A percentile compares a stretch with the other conserved stretches of the same genome.
phyloP scores from a whole-genome alignment of 1,140 invertebrate species.

The Diplogasteroides magnus region DNA sequence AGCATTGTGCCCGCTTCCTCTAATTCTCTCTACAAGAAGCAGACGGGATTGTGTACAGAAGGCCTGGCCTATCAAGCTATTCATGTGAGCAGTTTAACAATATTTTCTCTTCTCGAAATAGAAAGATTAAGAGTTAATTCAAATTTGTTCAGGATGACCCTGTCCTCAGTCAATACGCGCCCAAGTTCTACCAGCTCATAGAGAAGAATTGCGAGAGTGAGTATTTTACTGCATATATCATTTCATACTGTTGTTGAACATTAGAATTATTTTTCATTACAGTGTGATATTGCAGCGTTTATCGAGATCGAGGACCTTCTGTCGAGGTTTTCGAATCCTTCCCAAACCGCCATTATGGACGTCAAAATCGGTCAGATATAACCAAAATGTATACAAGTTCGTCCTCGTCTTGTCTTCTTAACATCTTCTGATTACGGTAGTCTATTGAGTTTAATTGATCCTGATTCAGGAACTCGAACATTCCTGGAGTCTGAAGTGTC shows the following conservation, averaged over 20 bases:
- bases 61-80: constrained; percentile 73
- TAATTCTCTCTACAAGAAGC: constrained; percentile 86
- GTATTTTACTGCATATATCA: constrained; percentile 11
- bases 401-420: not conserved
- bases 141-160: constrained; percentile 62
- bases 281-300: constrained; percentile 61
- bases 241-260: too few species aligned
- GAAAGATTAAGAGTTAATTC: not conserved
- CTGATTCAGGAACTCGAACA: constrained; percentile 62
- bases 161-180: constrained; percentile 71
- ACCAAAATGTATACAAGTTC: constrained; percentile 56
- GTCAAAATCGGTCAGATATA: constrained; percentile 84
- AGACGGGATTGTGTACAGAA: constrained; percentile 62
- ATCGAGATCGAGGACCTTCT: constrained; percentile 83
- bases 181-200: constrained; percentile 78
- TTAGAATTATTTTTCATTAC: too few species aligned
- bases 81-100: constrained; percentile 40
- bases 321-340: constrained; percentile 74
- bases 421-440: not conserved
- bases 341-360: constrained; percentile 72
- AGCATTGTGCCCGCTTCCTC: constrained; percentile 85
- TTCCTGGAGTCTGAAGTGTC: constrained; percentile 88
- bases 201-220: constrained; percentile 74
- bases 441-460: too few species aligned
- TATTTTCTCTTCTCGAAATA: not conserved